Percentiles rank a stretch among this genome's conserved stretches.
Evolutionary conservation across 2,113 vertebrate species (phyloP).

Genomic region (Colossoma macropomum): DNA sequence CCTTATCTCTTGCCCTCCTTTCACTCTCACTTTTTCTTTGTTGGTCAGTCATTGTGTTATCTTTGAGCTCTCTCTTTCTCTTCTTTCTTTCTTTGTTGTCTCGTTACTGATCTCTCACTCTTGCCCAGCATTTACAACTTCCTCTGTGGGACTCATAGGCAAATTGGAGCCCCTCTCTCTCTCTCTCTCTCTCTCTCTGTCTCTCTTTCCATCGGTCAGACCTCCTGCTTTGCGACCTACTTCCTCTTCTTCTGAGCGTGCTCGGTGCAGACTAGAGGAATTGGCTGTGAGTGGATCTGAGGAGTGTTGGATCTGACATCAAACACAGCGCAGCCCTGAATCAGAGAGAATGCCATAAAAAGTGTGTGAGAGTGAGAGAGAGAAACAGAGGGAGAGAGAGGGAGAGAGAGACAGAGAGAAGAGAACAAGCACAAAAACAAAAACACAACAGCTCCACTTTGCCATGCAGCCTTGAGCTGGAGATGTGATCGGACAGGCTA

Average conservation of each 20-base stretch:
- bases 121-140: not conserved
- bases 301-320: constrained; percentile 68
- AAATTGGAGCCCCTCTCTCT: not conserved
- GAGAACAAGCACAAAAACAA: constrained; percentile 11
- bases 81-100: too few species aligned
- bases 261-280: constrained; percentile 30
- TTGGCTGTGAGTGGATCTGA: constrained; percentile 38
- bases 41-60: too few species aligned
- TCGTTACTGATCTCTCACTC: not conserved
- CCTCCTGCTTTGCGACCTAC: constrained; percentile 32
- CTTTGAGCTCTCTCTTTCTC: too few species aligned
- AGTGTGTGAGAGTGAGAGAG: constrained; percentile 11
- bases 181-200: constrained; percentile 7
- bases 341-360: constrained; percentile 57
- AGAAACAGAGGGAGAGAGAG: constrained; percentile 50
- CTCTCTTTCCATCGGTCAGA: not conserved
- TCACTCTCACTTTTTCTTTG: too few species aligned
- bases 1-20: too few species aligned
- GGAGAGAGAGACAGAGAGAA: not conserved
- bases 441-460: constrained; percentile 28
- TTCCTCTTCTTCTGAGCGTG: constrained; percentile 35
- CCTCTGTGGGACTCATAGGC: not conserved
- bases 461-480: not conserved
- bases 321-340: constrained; percentile 57
- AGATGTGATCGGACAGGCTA: constrained; percentile 40